Evolutionary conservation across 1,140 invertebrate genomes (phyloP).

Genomic region (Heliconius hewitsoni): DNA sequence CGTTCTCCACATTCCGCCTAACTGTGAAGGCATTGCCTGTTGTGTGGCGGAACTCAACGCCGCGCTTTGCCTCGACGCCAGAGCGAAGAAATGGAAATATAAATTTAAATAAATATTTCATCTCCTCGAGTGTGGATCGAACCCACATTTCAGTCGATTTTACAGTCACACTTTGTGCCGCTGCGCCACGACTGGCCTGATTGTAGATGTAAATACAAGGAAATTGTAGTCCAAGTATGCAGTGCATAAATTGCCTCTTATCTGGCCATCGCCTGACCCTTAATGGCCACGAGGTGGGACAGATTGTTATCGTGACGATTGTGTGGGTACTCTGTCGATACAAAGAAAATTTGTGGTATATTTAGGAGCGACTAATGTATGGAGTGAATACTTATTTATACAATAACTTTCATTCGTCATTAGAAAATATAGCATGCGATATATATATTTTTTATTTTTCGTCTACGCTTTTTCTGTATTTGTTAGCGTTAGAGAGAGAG

Average conservation of each 20-base stretch:
- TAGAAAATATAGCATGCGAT: constrained; percentile 5
- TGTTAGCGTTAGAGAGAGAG: too few species aligned
- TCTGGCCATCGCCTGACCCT: constrained; percentile 69
- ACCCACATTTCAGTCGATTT: too few species aligned
- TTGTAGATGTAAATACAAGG: constrained; percentile 59
- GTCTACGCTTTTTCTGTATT: too few species aligned
- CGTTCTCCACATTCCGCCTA: too few species aligned
- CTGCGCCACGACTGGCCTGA: too few species aligned
- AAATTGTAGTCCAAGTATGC: constrained; percentile 56
- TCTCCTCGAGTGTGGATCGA: too few species aligned
- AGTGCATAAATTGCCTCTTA: constrained; percentile 70
- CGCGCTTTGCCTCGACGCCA: too few species aligned
- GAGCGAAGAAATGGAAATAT: too few species aligned
- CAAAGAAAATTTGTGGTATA: constrained; percentile 41
- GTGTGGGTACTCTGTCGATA: constrained; percentile 64
- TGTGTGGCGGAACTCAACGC: too few species aligned
- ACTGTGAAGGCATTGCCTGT: too few species aligned
- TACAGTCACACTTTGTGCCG: too few species aligned
- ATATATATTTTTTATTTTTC: neutral
- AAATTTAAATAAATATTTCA: too few species aligned
- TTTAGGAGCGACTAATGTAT: constrained; percentile 15
- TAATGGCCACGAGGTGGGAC: constrained; percentile 72
- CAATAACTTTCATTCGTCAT: neutral
- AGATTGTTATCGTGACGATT: constrained; percentile 70
- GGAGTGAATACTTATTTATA: constrained; percentile 6